phyloP scores from a whole-genome alignment of 2,113 vertebrate genomes.

The Malurus melanocephalus region DNA sequence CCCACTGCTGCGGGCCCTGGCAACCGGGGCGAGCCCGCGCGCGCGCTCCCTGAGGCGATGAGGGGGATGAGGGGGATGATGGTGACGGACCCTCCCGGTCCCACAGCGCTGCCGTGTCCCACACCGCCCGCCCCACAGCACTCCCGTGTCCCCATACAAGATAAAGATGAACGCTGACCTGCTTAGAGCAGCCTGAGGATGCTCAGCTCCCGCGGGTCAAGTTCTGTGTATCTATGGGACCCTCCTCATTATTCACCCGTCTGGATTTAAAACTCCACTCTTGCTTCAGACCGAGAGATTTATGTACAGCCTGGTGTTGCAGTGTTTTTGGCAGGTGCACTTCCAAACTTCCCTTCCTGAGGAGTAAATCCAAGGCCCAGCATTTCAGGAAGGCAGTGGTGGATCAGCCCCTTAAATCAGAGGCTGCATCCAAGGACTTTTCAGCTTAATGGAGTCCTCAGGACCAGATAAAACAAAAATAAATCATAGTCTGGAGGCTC shows the following conservation, averaged over 20 bases:
- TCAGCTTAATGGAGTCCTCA: not conserved
- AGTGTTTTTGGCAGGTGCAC: accelerated
- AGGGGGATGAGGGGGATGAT: accelerated
- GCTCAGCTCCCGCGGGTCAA: not conserved
- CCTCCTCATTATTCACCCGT: accelerated
- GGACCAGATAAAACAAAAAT: not conserved
- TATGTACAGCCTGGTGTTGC: too few relatives aligned
- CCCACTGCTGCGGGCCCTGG: not conserved
- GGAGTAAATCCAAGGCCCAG: accelerated
- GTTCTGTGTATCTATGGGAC: too few relatives aligned
- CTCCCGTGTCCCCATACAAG: not conserved
- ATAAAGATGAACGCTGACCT: not conserved
- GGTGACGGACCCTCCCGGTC: accelerated
- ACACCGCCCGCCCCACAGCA: not conserved
- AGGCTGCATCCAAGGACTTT: not conserved
- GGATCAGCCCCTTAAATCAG: accelerated
- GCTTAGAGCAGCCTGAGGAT: not conserved
- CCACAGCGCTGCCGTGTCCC: not conserved
- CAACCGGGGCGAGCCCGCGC: not conserved
- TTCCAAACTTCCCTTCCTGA: accelerated
- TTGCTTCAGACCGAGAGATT: not conserved
- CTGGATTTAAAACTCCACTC: not conserved
- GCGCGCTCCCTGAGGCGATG: not conserved
- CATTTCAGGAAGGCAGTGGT: accelerated
- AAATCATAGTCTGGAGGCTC: not conserved